phyloP scores from a whole-genome alignment of 2,888 invertebrate species.

The Drosophila histrio region DNA sequence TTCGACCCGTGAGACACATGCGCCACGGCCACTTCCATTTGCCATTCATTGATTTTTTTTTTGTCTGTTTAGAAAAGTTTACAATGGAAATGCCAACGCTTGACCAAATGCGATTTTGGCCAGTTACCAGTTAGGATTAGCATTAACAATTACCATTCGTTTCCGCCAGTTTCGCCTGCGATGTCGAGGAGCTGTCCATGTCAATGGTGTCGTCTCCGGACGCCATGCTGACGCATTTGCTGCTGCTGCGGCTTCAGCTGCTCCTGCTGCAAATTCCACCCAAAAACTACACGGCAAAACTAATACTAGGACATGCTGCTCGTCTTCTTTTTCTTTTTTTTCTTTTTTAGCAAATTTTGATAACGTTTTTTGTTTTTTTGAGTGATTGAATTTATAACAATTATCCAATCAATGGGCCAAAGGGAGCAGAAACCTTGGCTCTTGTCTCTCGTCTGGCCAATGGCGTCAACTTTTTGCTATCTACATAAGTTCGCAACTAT shows the following conservation, averaged over 20 bases:
- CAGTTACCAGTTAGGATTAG: conserved; percentile 1
- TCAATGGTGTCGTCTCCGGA: conserved; percentile 91
- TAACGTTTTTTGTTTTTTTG: conserved; percentile 4
- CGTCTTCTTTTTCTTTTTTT: background rate
- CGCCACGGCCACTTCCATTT: conserved; percentile 79
- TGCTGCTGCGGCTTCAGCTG: conserved; percentile 23
- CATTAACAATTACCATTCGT: conserved; percentile 75
- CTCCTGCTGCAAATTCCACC: conserved; percentile 24
- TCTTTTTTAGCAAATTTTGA: background rate
- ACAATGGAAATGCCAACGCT: conserved; percentile 26
- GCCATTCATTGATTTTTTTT: conserved; percentile 80
- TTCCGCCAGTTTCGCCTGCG: conserved; percentile 87
- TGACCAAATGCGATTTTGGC: conserved; percentile 5
- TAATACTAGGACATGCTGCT: conserved; percentile 68
- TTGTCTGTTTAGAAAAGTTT: conserved; percentile 31
- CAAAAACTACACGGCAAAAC: conserved; percentile 13
- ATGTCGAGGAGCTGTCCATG: conserved; percentile 88
- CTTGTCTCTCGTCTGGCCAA: conserved; percentile 38
- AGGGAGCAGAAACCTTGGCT: conserved; percentile 72
- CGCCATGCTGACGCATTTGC: conserved; percentile 87
- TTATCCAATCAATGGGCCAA: conserved; percentile 70
- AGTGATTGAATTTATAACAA: conserved; percentile 24
- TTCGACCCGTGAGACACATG: conserved; percentile 71
- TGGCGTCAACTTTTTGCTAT: conserved; percentile 64
- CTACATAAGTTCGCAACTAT: conserved; percentile 47